A percentile compares a stretch with the other conserved stretches of the same genome.
Conservation (phyloP, 2,113 vertebrate species). For the Corythornis cristatus region DNA sequence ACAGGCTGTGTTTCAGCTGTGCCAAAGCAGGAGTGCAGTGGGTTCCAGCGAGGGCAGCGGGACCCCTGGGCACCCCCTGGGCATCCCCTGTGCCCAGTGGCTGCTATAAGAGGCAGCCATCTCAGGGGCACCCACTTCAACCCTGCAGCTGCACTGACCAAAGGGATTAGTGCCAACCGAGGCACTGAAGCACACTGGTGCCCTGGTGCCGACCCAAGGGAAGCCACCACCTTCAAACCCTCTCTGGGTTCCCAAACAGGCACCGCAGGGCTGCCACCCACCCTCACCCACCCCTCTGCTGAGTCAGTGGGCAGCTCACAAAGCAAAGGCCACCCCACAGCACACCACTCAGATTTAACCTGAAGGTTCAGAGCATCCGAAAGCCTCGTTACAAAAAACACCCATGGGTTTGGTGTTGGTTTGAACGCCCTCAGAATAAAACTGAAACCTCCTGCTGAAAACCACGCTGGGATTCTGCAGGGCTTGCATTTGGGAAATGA, state of each 20-base stretch:
- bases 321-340: neutral
- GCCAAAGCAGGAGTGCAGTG: too few relatives aligned
- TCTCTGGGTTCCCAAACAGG: neutral
- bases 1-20: too few relatives aligned
- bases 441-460: neutral
- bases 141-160: neutral
- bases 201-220: neutral
- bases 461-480: neutral
- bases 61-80: too few relatives aligned
- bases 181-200: neutral
- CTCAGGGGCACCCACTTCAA: neutral
- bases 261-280: neutral
- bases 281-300: neutral
- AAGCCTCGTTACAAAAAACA: neutral
- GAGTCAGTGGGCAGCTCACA: neutral
- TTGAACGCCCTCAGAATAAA: neutral
- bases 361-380: neutral
- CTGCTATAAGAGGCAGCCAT: neutral
- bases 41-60: too few relatives aligned
- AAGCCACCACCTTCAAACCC: neutral
- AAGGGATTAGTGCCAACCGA: fast-evolving
- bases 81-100: too few relatives aligned
- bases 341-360: neutral
- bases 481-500: neutral
- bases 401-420: neutral